Evolutionary conservation across 2,797 vertebrate species (phyloP).

Genomic region (Thaleichthys pacificus): DNA sequence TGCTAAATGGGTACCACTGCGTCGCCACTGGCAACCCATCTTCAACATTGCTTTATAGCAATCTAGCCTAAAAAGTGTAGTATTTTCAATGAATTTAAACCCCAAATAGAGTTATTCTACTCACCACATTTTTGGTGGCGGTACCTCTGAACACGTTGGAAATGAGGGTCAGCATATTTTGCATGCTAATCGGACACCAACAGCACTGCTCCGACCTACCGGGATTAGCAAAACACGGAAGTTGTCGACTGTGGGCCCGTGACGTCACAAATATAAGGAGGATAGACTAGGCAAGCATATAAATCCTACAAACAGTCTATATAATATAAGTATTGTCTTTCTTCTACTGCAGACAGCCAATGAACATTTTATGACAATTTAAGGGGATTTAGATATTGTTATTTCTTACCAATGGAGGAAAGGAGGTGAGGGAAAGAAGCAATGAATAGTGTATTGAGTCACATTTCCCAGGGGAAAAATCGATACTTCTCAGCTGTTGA

Average conservation of each 20-base stretch:
- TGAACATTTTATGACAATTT: too few relatives aligned
- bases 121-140: conserved; percentile 64
- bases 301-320: too few relatives aligned
- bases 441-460: too few relatives aligned
- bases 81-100: not conserved
- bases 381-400: too few relatives aligned
- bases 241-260: not conserved
- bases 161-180: conserved; percentile 75
- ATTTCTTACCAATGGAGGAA: too few relatives aligned
- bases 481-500: not conserved
- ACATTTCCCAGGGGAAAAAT: not conserved
- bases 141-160: conserved; percentile 68
- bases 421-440: too few relatives aligned
- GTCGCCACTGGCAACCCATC: not conserved
- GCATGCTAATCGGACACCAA: not conserved
- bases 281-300: too few relatives aligned
- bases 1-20: not conserved
- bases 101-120: not conserved
- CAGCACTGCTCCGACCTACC: not conserved
- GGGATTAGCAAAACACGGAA: too few relatives aligned
- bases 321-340: too few relatives aligned
- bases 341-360: too few relatives aligned
- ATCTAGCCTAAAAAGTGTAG: not conserved
- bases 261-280: not conserved
- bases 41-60: not conserved